Base-by-base conservation (phyloP, 2,888 invertebrate species). In the Thecocarcelia acutangulata region DNA sequence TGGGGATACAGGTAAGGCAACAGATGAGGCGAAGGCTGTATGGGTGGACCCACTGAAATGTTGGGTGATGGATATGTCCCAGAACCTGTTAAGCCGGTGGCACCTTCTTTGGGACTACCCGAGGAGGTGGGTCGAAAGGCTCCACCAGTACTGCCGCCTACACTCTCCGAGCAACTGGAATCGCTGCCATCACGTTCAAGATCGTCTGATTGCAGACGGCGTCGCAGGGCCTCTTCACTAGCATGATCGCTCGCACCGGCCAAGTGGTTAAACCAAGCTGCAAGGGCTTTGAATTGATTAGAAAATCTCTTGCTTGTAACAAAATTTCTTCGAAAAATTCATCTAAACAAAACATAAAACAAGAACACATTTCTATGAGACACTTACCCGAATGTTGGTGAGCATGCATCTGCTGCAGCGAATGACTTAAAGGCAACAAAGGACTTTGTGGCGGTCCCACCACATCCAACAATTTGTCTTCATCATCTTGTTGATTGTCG, bases 1-100 rank as follows among this genome's bases (percentile, higher is more conserved):
- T 94, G 96, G 42, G 97, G 97, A 91, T 97, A 98, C 69, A 98
- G 94, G 92, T 98, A 98, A 85, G 98, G 97, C 89, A 98, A 92
- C 89, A 96, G 93, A 91, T 95, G 95, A 42, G 96, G 94, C 64
- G 97, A 97, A 56, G 97, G 97, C 88, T 97, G 97, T 58, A 97
- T 95, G 56, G 97, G 97, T 48, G 97, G 97, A 64, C 97, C 98
- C 48, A 98, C 95, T 40, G 97, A 97, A 83, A 97, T 97, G 92
- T 98, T 98, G 19, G 97, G 97, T 84, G 96, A 95, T 0, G 97
- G 97, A 84, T 96, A 96, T 93, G 85, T 80, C 61, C 87, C 88
- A 24, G 91, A 90, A 21, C 86, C 87, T 73, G 86, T 87, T 0
- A 89, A 68, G 5, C 86, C 77, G 42, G 87, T 87, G 17, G 89